Base-by-base conservation (phyloP, 1,140 invertebrate genomes). In the Zaprionus vittiger region DNA sequence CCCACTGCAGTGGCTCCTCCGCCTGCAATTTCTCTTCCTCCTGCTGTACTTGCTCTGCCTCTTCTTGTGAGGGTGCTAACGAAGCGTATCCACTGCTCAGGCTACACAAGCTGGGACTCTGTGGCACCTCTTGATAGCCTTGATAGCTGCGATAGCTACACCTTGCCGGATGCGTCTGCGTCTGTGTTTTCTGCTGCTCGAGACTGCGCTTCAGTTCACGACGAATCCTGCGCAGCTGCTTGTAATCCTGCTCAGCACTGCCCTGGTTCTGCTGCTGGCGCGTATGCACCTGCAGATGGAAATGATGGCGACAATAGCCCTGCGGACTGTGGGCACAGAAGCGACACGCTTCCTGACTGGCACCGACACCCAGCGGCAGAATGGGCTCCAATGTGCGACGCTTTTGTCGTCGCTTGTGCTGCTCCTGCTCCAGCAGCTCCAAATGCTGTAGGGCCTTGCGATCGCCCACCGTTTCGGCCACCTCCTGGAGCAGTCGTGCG, bases 281-380 rank as follows among this genome's bases (percentile, higher is more conserved):
- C 38, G 52, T 77, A 31, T 92, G 77, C 57, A 92, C 49, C 69
- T 92, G 91, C 59, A 92, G 66, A 41, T 92, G 91, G 41, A 91
- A 92, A 37, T 92, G 91, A 69, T 92, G 91, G 11, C 91, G 83
- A 63, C 91, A 92, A 68, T 92, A 92, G 55, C 91, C 91, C 55
- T 92, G 91, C 17, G 89, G 91, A 49, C 84, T 92, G 70, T 92
- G 91, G n/a, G 89, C 89, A 77, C 91, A 92, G 60, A 92, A 92
- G n/a, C 91, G 85, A 64, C 91, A 92, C 37, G 81, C 70, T 55
- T 92, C 91, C 49, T 78, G 73, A 44, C 87, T 81, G 5, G 52
- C 56, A 17, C 77, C 71, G 5, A 63, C 80, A n/a, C 83, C 81
- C 1, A 90, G 54, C 1, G 86, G 82, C 3, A 85, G 44, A 11